phyloP scores from a whole-genome alignment of 2,113 vertebrate species.

The Suncus etruscus region DNA sequence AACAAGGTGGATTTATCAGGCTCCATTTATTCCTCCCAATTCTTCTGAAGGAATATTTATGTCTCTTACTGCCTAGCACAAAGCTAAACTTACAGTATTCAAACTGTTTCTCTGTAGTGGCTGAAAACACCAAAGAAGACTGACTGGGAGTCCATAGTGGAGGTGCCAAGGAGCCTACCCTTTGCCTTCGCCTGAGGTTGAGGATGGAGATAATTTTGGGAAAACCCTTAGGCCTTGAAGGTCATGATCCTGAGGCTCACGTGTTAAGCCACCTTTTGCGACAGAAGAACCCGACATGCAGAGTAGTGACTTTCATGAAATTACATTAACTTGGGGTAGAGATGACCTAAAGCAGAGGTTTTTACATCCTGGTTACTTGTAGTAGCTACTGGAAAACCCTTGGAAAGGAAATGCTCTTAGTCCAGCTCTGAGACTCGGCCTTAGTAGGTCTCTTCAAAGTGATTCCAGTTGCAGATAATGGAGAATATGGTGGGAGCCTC shows the following conservation, averaged over 20 bases:
- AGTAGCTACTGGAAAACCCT: neutral
- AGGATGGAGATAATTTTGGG: neutral
- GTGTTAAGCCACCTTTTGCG: neutral
- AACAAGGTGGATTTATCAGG: neutral
- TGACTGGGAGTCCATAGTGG: neutral
- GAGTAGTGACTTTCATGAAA: neutral
- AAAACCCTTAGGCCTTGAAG: neutral
- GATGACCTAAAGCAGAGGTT: neutral
- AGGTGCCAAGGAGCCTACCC: neutral
- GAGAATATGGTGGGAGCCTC: neutral
- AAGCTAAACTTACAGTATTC: neutral
- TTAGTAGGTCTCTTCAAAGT: neutral
- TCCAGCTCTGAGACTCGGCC: neutral
- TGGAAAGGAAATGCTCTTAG: too few relatives aligned
- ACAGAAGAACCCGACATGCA: neutral
- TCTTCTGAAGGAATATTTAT: neutral
- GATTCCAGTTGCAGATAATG: neutral
- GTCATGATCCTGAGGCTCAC: neutral
- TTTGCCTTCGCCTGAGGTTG: neutral
- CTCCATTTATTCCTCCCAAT: neutral
- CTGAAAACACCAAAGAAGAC: neutral
- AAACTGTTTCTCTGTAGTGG: neutral
- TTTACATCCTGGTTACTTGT: neutral
- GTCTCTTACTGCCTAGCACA: neutral
- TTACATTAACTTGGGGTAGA: neutral